Conservation (phyloP, 1,140 invertebrate species). For the Pogonus chalceus region DNA sequence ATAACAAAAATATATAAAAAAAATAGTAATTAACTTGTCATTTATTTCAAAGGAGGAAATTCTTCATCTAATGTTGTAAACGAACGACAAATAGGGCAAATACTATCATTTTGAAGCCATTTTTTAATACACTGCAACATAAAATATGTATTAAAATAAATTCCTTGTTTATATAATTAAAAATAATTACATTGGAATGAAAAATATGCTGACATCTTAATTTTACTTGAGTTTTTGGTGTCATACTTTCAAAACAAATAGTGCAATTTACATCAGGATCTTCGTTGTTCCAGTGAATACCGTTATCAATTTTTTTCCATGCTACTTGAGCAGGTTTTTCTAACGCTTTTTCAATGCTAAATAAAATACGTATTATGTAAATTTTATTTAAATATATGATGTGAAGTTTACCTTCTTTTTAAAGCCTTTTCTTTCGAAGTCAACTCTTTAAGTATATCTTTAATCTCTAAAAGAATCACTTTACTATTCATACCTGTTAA, state of each 20-base stretch:
- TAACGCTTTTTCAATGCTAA: not conserved
- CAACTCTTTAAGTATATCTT: not conserved
- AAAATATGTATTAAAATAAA: not conserved
- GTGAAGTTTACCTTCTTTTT: too few relatives aligned
- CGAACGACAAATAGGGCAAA: not conserved
- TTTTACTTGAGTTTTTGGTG: not conserved
- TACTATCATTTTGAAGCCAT: not conserved
- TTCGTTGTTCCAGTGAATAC: not conserved
- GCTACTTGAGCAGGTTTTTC: not conserved
- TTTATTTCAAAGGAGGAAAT: not conserved
- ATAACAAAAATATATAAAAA: too few relatives aligned
- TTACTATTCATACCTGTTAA: not conserved
- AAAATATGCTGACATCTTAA: not conserved
- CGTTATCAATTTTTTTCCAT: not conserved
- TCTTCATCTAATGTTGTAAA: not conserved
- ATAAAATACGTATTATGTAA: too few relatives aligned
- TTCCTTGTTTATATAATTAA: not conserved
- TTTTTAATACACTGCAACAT: not conserved
- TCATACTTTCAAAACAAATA: not conserved
- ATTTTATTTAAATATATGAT: too few relatives aligned
- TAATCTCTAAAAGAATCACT: not conserved
- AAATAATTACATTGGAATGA: not conserved
- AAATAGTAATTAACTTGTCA: too few relatives aligned
- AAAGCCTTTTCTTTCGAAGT: not conserved
- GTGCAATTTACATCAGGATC: not conserved